Conservation (phyloP, 2,113 vertebrate species). For the Triplophysa tibetana region DNA sequence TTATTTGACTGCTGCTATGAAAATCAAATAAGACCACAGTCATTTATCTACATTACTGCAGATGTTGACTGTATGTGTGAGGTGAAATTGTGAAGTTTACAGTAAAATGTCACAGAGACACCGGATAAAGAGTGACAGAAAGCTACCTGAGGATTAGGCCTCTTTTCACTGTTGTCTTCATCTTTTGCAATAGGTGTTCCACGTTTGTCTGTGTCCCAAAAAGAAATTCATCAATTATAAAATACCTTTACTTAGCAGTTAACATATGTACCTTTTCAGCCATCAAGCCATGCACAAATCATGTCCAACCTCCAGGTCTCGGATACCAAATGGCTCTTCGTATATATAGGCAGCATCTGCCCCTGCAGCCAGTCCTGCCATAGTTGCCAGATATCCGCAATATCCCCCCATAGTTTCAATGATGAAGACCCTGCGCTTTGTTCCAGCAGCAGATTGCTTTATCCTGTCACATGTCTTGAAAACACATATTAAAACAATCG, state of each 20-base stretch:
- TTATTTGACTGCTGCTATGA: neutral
- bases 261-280: no score
- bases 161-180: constrained; percentile 94
- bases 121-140: neutral
- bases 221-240: neutral
- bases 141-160: constrained; percentile 86
- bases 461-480: constrained; percentile 94
- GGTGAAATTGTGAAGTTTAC: neutral
- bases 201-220: constrained; percentile 79
- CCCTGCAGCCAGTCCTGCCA: constrained; percentile 87
- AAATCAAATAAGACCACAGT: neutral
- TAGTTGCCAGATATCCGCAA: constrained; percentile 93
- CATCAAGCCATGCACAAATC: neutral
- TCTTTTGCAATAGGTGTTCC: constrained; percentile 86
- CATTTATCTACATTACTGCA: constrained; percentile 5
- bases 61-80: neutral
- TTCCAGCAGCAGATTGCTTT: constrained; percentile 93
- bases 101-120: neutral
- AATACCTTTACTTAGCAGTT: neutral
- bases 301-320: constrained; percentile 82
- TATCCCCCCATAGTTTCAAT: constrained; percentile 95
- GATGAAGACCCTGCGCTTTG: constrained; percentile 92
- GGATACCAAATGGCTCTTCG: constrained; percentile 88
- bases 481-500: constrained; percentile 19
- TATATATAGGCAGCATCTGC: constrained; percentile 91